These are phyloP conservation scores for Erebia aethiops DNA, from an alignment of 2,888 invertebrate species.

Conservation along the genomic window DNA sequence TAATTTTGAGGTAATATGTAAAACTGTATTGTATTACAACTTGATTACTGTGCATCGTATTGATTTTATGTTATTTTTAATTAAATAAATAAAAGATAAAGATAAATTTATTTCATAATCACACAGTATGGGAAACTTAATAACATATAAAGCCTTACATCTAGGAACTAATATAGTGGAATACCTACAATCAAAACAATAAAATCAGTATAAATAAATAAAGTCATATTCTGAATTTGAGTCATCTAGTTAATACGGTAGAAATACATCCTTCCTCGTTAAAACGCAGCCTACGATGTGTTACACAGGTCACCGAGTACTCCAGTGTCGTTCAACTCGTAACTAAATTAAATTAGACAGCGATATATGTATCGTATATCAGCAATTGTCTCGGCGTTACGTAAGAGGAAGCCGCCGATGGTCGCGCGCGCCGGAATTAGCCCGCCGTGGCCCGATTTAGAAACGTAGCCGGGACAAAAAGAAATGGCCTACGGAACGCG, in stretches of 20 bases:
- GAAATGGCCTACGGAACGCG: conserved; percentile 46
- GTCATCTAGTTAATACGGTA: neutral
- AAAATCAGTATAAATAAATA: no score
- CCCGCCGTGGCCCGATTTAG: conserved; percentile 74
- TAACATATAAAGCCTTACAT: no score
- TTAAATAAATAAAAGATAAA: no score
- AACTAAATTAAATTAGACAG: conserved; percentile 33
- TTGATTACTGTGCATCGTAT: no score
- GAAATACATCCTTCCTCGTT: conserved; percentile 2
- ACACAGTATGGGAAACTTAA: no score
- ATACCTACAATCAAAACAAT: no score
- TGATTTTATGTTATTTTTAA: no score
- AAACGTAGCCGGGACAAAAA: conserved; percentile 74
- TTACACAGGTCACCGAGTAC: neutral
- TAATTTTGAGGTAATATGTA: no score
- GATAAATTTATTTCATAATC: no score
- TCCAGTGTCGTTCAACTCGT: conserved; percentile 35
- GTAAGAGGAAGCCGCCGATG: conserved; percentile 64
- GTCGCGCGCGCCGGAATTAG: conserved; percentile 64
- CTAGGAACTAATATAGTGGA: no score
- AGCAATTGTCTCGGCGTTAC: conserved; percentile 64
- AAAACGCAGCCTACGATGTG: conserved; percentile 5
- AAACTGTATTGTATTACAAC: no score
- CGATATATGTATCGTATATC: conserved; percentile 32
- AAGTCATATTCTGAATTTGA: neutral